A percentile compares a stretch with the other conserved stretches of the same genome.
phyloP scores from a whole-genome alignment of 2,113 vertebrate species.

The Phyllostomus discolor region DNA sequence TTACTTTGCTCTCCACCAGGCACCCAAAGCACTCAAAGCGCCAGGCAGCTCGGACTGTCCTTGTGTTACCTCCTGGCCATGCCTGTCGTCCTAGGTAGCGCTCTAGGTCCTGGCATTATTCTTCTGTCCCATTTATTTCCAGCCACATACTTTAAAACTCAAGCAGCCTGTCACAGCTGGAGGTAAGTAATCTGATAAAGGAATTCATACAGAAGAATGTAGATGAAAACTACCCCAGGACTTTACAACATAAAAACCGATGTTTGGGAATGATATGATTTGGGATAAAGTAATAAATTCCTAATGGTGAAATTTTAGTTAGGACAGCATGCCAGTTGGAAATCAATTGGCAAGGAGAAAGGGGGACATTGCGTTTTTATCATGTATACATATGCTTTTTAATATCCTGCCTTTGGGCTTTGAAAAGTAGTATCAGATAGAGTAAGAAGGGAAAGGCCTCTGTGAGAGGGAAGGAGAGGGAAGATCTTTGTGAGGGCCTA shows the following conservation, averaged over 20 bases:
- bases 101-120: too few relatives aligned
- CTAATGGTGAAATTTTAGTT: not conserved
- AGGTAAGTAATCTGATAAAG: not conserved
- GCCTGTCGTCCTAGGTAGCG: not conserved
- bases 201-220: not conserved
- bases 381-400: not conserved
- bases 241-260: not conserved
- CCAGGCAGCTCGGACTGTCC: not conserved
- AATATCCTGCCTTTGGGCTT: not conserved
- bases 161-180: not conserved
- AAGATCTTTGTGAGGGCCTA: not conserved
- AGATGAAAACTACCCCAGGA: not conserved
- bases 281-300: not conserved
- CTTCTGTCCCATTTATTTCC: not conserved
- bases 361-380: not conserved
- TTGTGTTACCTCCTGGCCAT: not conserved
- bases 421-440: not conserved
- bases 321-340: not conserved
- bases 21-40: too few relatives aligned
- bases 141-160: not conserved
- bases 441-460: not conserved
- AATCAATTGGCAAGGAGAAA: not conserved
- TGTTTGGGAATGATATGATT: not conserved
- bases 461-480: not conserved
- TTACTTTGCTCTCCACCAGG: not conserved